These are phyloP conservation scores for Leptinotarsa texana DNA, from an alignment of 1,140 invertebrate genomes.

Conservation along the genomic window DNA sequence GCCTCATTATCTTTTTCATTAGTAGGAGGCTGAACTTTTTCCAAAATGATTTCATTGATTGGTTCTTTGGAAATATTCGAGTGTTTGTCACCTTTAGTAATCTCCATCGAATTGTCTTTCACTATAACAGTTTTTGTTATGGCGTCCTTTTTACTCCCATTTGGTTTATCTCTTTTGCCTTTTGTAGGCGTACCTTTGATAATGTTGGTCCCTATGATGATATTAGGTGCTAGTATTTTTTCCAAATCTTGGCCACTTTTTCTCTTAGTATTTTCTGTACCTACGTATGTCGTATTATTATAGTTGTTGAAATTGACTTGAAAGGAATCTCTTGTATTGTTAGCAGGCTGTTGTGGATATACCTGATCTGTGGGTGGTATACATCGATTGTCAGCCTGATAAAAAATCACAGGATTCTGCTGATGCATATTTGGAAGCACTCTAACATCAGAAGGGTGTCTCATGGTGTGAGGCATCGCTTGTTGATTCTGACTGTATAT, in stretches of 20 bases:
- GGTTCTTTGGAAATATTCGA: neutral
- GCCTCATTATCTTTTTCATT: neutral
- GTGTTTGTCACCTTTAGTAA: conserved; percentile 7
- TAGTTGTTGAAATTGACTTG: neutral
- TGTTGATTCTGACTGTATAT: neutral
- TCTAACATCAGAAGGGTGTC: neutral
- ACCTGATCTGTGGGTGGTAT: neutral
- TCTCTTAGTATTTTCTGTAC: neutral
- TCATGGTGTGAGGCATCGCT: neutral
- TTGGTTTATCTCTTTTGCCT: neutral
- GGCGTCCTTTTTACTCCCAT: neutral
- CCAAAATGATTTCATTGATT: neutral
- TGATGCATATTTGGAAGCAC: neutral
- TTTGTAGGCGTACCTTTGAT: neutral
- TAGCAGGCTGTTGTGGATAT: neutral
- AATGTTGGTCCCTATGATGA: neutral
- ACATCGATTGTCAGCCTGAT: neutral
- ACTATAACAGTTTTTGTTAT: conserved; percentile 17
- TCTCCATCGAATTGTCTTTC: conserved; percentile 23
- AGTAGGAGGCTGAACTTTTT: neutral
- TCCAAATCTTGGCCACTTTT: neutral
- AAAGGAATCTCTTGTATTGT: neutral
- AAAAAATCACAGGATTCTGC: neutral
- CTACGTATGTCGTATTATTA: neutral
- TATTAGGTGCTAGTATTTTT: neutral